Conservation (phyloP, 1,140 invertebrate genomes). For the Chionoecetes opilio region DNA sequence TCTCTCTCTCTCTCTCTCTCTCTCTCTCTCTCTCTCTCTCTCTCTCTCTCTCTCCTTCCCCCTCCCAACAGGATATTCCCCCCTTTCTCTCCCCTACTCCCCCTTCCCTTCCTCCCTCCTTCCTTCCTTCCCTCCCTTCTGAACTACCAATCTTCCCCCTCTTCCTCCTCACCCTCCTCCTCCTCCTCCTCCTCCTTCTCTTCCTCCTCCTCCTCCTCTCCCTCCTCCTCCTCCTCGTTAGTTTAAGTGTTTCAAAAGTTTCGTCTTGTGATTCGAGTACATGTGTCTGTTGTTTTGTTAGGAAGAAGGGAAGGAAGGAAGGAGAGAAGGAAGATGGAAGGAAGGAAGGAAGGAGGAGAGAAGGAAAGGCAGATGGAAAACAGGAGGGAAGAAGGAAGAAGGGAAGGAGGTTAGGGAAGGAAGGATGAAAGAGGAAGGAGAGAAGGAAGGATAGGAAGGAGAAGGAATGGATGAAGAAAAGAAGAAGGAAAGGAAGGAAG, state of each 20-base stretch:
- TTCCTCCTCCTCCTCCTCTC: not conserved
- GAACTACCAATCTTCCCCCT: too few relatives aligned
- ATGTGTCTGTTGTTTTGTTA: not conserved
- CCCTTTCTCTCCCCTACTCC: not conserved
- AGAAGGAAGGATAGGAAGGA: not conserved
- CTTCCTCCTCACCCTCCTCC: not conserved
- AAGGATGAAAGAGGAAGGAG: not conserved
- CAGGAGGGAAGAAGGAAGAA: not conserved
- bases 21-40: too few relatives aligned
- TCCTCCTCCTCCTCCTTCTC: not conserved
- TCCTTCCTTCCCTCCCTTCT: not conserved
- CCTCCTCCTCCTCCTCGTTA: constrained; percentile 3
- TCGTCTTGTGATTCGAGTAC: not conserved
- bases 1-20: too few relatives aligned
- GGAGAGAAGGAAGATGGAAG: not conserved
- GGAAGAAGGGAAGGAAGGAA: not conserved
- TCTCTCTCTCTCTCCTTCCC: not conserved
- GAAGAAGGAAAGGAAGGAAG: not conserved
- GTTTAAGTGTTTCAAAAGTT: not conserved
- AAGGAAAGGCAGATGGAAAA: not conserved
- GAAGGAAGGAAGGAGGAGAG: not conserved
- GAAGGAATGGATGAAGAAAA: not conserved
- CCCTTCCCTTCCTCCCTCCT: not conserved
- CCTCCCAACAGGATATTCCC: not conserved
- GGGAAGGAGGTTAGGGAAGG: not conserved